Conservation (phyloP, 2,797 vertebrate genomes). For the Cyprinodon diabolis region DNA sequence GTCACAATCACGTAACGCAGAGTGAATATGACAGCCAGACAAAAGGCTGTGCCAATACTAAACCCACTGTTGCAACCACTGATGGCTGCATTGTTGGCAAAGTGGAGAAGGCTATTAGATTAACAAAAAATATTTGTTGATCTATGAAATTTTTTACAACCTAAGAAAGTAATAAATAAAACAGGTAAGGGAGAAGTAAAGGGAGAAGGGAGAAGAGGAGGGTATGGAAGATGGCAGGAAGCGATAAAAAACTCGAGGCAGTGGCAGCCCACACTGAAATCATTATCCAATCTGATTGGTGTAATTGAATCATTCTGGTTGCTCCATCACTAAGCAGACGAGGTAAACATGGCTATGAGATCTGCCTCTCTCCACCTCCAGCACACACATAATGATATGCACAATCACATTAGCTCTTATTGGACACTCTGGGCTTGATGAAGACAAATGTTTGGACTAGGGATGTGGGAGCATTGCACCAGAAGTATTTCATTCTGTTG, state of each 20-base stretch:
- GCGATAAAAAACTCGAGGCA: conserved; percentile 68
- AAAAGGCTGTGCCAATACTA: conserved; percentile 72
- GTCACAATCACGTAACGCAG: conserved; percentile 70
- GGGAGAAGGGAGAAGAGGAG: not conserved
- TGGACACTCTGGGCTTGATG: conserved; percentile 76
- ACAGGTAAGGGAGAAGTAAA: conserved; percentile 21
- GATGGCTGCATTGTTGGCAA: conserved; percentile 55
- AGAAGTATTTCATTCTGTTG: conserved; percentile 46
- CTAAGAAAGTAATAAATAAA: not conserved
- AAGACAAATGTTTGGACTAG: conserved; percentile 74
- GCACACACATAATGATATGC: conserved; percentile 65
- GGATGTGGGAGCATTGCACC: conserved; percentile 49
- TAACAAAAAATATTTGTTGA: too few species aligned
- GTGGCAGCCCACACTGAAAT: conserved; percentile 70
- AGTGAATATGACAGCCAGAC: conserved; percentile 77
- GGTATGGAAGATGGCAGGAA: conserved; percentile 62
- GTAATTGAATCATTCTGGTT: conserved; percentile 80
- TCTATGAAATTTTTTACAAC: too few species aligned
- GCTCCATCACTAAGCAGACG: conserved; percentile 74
- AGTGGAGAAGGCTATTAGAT: conserved; percentile 15
- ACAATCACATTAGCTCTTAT: conserved; percentile 79
- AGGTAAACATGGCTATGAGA: conserved; percentile 76
- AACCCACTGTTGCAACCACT: conserved; percentile 66
- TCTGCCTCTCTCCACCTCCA: conserved; percentile 31
- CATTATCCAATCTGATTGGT: conserved; percentile 77